phyloP scores from a whole-genome alignment of 2,113 vertebrate species.

The Eublepharis macularius region DNA sequence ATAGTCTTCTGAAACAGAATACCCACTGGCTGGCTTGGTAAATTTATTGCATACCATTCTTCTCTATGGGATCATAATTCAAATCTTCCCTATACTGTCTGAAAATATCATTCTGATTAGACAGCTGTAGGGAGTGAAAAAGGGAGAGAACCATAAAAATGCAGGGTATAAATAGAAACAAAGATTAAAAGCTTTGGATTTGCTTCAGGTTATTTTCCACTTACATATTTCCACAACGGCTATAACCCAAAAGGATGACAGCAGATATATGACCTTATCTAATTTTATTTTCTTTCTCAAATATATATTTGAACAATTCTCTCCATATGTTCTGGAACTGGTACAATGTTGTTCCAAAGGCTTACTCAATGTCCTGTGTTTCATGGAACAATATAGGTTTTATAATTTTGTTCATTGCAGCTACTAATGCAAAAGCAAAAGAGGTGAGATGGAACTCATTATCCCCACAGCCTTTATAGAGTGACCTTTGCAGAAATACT shows the following conservation, averaged over 20 bases:
- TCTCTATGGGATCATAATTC: slow-evolving; percentile 25
- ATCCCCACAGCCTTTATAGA: background rate
- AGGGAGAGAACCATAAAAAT: background rate
- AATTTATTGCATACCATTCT: slow-evolving; percentile 19
- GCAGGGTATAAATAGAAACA: background rate
- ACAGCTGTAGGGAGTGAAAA: slow-evolving; percentile 16
- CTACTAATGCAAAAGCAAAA: background rate
- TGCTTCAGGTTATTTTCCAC: background rate
- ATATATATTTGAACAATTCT: background rate
- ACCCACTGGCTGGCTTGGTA: background rate
- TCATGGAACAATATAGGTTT: background rate
- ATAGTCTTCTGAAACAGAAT: background rate
- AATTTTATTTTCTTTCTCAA: background rate
- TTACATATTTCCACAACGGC: background rate
- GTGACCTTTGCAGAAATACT: background rate
- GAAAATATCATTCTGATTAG: slow-evolving; percentile 18
- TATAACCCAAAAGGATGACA: background rate
- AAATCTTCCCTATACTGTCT: slow-evolving; percentile 11
- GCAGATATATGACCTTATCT: slow-evolving; percentile 2
- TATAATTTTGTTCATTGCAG: background rate
- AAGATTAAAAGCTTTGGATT: slow-evolving; percentile 28
- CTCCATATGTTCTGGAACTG: background rate
- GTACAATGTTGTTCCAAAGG: background rate
- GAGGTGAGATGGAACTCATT: background rate
- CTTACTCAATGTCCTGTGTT: background rate